phyloP scores from a whole-genome alignment of 1,140 invertebrate genomes.

The Zaprionus tsacasi region DNA sequence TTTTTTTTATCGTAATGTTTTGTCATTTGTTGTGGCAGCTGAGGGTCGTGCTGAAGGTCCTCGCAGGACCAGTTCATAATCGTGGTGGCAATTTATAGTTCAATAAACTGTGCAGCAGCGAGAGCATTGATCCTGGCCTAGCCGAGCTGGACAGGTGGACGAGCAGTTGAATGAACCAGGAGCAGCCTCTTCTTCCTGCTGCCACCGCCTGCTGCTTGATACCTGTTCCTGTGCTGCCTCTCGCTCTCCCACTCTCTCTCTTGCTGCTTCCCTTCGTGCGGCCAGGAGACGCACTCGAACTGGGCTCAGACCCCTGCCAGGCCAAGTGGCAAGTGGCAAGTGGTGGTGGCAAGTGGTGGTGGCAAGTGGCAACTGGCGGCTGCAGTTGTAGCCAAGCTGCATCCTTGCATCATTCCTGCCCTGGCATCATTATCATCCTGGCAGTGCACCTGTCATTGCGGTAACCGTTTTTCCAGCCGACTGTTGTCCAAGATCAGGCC shows the following conservation, averaged over 20 bases:
- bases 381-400: conserved; percentile 75
- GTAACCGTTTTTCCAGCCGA: conserved; percentile 52
- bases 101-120: conserved; percentile 65
- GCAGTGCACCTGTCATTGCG: conserved; percentile 73
- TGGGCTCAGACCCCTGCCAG: conserved; percentile 11
- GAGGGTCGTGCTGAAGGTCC: conserved; percentile 11
- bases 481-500: conserved; percentile 62
- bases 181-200: background rate
- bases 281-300: conserved; percentile 39
- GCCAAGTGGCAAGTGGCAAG: conserved; percentile 30
- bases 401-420: conserved; percentile 67
- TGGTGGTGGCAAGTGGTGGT: conserved; percentile 7
- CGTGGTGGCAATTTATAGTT: conserved; percentile 55
- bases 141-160: conserved; percentile 13
- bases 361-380: conserved; percentile 35
- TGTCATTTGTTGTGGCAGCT: background rate
- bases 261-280: background rate
- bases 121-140: conserved; percentile 70
- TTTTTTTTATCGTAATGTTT: background rate
- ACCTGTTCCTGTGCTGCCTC: background rate
- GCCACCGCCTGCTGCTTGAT: background rate
- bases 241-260: conserved; percentile 11
- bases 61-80: conserved; percentile 40
- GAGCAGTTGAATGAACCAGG: conserved; percentile 45
- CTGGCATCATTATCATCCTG: conserved; percentile 26